Percentiles rank a stretch among this genome's conserved stretches.
Evolutionary conservation across 2,113 vertebrate species (phyloP).

Genomic region (Chionis minor): DNA sequence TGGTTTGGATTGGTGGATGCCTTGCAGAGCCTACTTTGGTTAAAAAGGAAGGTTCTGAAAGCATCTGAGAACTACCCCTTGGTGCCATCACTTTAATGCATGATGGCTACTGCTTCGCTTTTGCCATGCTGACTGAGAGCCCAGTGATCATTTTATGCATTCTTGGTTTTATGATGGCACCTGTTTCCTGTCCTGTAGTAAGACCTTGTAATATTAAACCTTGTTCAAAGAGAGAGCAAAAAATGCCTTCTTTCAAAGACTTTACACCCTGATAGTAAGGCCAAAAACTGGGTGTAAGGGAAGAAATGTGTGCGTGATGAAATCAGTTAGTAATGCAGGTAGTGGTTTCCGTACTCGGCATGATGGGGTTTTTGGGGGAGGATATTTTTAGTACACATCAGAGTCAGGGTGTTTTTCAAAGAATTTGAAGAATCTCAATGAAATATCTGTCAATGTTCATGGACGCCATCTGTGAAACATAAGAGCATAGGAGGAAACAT

Average conservation of each 20-base stretch:
- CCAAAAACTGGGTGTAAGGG: not conserved
- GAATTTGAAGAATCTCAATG: not conserved
- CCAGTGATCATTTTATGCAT: not conserved
- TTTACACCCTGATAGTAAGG: not conserved
- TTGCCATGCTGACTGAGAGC: not conserved
- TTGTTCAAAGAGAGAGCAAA: not conserved
- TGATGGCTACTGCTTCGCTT: not conserved
- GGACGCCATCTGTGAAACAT: not conserved
- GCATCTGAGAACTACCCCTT: not conserved
- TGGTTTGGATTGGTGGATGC: not conserved
- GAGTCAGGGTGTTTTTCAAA: not conserved
- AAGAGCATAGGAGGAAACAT: not conserved
- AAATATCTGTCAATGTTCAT: not conserved
- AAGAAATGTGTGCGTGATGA: not conserved
- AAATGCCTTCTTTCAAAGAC: not conserved
- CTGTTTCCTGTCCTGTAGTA: not conserved
- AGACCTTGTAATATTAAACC: not conserved
- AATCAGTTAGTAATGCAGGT: not conserved
- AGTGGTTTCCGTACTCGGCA: not conserved
- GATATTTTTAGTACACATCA: not conserved
- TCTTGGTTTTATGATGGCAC: not conserved
- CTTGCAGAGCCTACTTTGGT: not conserved
- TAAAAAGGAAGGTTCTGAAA: not conserved
- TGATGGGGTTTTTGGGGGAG: not conserved
- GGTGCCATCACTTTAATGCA: not conserved